Evolutionary conservation across 2,797 vertebrate genomes (phyloP).

Genomic region (Pseudochirops corinnae): DNA sequence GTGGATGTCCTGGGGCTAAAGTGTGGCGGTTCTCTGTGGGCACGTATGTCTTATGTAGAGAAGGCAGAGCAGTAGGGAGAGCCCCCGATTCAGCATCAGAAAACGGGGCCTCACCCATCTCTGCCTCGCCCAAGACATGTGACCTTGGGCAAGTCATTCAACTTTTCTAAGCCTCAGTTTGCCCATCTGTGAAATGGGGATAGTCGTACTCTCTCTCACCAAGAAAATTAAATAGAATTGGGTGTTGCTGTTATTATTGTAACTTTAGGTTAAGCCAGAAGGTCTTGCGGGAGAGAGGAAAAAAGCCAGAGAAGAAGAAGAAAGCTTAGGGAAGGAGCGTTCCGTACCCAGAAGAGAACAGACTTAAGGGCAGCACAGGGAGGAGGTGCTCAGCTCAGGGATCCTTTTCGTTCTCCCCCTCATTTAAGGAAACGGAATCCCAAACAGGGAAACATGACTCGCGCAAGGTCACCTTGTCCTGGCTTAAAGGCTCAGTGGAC

Average conservation of each 20-base stretch:
- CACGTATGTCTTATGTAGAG: not conserved
- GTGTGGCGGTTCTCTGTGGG: not conserved
- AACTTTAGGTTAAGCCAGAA: not conserved
- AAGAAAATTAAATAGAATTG: not conserved
- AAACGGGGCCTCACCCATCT: not conserved
- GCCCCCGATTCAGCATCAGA: not conserved
- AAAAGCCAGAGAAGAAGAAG: not conserved
- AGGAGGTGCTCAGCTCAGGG: not conserved
- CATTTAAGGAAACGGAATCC: not conserved
- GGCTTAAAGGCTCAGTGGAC: not conserved
- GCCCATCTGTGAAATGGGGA: not conserved
- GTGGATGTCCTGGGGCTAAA: not conserved
- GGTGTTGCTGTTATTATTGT: not conserved
- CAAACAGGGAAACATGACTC: not conserved
- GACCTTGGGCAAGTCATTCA: not conserved
- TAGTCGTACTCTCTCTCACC: not conserved
- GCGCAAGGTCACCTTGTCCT: not conserved
- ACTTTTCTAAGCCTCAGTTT: not conserved
- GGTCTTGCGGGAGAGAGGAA: not conserved
- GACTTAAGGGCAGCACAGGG: not conserved
- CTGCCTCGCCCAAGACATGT: not conserved
- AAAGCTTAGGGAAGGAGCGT: not conserved
- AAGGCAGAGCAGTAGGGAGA: not conserved
- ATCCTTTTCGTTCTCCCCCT: too few relatives aligned
- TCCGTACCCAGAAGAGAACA: not conserved